phyloP scores from a whole-genome alignment of 2,888 invertebrate species.

The Drosophila pegasa region DNA sequence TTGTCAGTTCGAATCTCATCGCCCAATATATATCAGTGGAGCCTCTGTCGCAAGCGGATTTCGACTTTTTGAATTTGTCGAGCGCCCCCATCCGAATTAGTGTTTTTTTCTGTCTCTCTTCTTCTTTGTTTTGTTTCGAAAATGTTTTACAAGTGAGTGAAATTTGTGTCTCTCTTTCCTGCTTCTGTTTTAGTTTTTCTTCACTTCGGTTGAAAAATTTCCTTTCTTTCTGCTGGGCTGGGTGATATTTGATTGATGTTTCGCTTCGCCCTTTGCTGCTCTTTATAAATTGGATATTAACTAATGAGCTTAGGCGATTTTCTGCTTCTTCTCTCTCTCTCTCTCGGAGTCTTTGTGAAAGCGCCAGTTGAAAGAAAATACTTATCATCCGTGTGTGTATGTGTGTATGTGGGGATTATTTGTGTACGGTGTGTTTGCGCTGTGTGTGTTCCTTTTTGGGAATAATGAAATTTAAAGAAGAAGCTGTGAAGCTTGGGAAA shows the following conservation, averaged over 20 bases:
- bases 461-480: slow-evolving; percentile 44
- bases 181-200: slow-evolving; percentile 32
- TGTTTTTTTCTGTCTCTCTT: not conserved
- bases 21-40: slow-evolving; percentile 25
- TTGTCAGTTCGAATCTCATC: slow-evolving; percentile 26
- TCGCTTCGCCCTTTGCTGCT: slow-evolving; percentile 34
- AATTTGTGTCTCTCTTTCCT: slow-evolving; percentile 46
- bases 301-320: slow-evolving; percentile 78
- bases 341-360: slow-evolving; percentile 53
- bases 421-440: not conserved
- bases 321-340: slow-evolving; percentile 12
- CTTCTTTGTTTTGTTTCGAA: slow-evolving; percentile 33
- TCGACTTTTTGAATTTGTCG: slow-evolving; percentile 61
- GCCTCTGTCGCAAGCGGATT: slow-evolving; percentile 51
- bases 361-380: slow-evolving; percentile 51
- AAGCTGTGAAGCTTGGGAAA: slow-evolving; percentile 43
- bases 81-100: slow-evolving; percentile 26
- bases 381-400: slow-evolving; percentile 11
- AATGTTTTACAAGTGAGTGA: slow-evolving; percentile 76
- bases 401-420: slow-evolving; percentile 11
- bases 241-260: slow-evolving; percentile 72
- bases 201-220: slow-evolving; percentile 18
- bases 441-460: slow-evolving; percentile 53
- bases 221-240: not conserved
- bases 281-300: slow-evolving; percentile 78